Base-by-base conservation (phyloP, 2,888 invertebrate species). In the Bruchidius siliquastri region DNA sequence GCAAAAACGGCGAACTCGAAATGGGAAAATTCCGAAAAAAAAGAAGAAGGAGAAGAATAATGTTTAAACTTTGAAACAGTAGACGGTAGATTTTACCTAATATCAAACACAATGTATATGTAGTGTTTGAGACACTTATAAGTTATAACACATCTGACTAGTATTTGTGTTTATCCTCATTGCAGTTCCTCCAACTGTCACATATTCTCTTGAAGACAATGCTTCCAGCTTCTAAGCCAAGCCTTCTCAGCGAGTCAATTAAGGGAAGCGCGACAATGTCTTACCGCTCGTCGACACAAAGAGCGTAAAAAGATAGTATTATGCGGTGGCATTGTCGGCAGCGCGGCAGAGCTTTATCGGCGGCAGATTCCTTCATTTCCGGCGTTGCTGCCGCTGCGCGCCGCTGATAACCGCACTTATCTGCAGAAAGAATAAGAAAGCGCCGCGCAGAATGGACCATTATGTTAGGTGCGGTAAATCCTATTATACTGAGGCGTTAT, bases 381-480 rank as follows among this genome's bases (percentile, higher is more conserved):
- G 84, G 85, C 79, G 78, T 79, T 79, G 81, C 84, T 71, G 74
- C 84, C 85, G 86, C 85, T 85, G 83, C 83, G 83, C 85, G 84
- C 84, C 85, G 84, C 86, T 86, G 87, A 87, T 87, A 87, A 86
- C 86, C 82, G 22, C 26, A 85, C 86, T 87, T 87, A 87, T 87
- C 87, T 86, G 82, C 81, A 86, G 85, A 86, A 86, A 86, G 86
- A 86, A 87, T 86, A 86, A 87, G 86, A 86, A 87, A 87, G 86
- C 86, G 86, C 85, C 85, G 84, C 85, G 84, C 85, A 87, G 86
- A 87, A 87, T 87, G 86, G 87, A 84, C 87, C 87, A 87, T 87
- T 87, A 87, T 87, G 87, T 85, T 86, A 86, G 85, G 86, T 86
- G 86, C 84, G 86, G 86, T 87, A 87, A 87, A 87, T 87, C 86